Base-by-base conservation (phyloP, 2,888 invertebrate genomes). In the Megaustenia siamemsis region DNA sequence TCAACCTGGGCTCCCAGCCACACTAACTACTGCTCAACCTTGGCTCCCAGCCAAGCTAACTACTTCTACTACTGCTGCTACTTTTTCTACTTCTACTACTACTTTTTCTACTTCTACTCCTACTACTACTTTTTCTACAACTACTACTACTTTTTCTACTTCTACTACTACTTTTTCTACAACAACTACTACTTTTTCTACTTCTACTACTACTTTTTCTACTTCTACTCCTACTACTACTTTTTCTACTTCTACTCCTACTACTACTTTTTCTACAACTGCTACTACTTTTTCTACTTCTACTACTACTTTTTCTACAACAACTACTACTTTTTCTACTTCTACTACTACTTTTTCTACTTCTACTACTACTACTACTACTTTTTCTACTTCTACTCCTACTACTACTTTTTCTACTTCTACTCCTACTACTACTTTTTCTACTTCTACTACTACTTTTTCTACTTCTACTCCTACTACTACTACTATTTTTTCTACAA, bases 21-120 rank as follows among this genome's bases (percentile, higher is more conserved):
- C n/a, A n/a, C n/a, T n/a, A n/a, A n/a, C n/a, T n/a, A n/a, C n/a
- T n/a, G n/a, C n/a, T n/a, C n/a, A n/a, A n/a, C n/a, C n/a, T n/a
- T n/a, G n/a, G n/a, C n/a, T n/a, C n/a, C n/a, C n/a, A n/a, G n/a
- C n/a, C n/a, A n/a, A n/a, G n/a, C n/a, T n/a, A n/a, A n/a, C 45
- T 79, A 28, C 40, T 43, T 79, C 66, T 66, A 40, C 45, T 66
- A 38, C 60, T 60, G 40, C 68, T 43, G 38, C 63, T 60, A 66
- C 66, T 66, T 38, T 43, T 40, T 66, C 66, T 66, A 28, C 43
- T 40, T 66, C 66, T 79, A 28, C 53, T 56, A 66, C 43, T 60
- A n/a, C 32, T 43, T 43, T 21, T 21, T 43, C 45, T 40, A 6
- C 24, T 38, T 56, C 35, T 32, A 10, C 12, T 60, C 21, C 24